Evolutionary conservation across 2,113 vertebrate species (phyloP).

Genomic region (Dicentrarchus labrax): DNA sequence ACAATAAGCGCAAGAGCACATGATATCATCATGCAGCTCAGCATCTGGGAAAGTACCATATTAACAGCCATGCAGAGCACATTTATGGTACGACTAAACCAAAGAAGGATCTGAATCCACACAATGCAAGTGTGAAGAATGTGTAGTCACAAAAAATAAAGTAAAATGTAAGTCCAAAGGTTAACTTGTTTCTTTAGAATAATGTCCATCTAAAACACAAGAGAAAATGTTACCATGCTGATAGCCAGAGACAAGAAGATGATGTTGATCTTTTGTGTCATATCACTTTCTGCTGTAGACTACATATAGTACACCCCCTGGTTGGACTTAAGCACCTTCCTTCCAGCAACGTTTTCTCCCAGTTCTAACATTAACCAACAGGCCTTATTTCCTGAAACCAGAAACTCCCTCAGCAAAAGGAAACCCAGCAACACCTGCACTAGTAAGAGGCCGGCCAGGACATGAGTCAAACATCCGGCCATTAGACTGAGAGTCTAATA

Average conservation of each 20-base stretch:
- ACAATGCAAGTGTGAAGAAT: slow-evolving; percentile 31
- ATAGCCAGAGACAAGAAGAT: slow-evolving; percentile 9
- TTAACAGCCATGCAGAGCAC: slow-evolving; percentile 42
- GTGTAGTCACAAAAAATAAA: not conserved
- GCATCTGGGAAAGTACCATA: slow-evolving; percentile 82
- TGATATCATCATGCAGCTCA: slow-evolving; percentile 78
- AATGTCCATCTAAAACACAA: not conserved
- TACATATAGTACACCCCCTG: slow-evolving; percentile 40
- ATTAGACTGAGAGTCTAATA: slow-evolving; percentile 63
- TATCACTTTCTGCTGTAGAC: slow-evolving; percentile 55
- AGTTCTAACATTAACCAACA: slow-evolving; percentile 83
- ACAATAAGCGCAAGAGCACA: slow-evolving; percentile 73
- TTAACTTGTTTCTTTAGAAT: not conserved
- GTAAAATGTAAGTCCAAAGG: slow-evolving; percentile 1
- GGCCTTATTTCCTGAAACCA: slow-evolving; percentile 85
- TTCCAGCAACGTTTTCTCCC: slow-evolving; percentile 78
- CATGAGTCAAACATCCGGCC: slow-evolving; percentile 71
- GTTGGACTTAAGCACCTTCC: slow-evolving; percentile 69
- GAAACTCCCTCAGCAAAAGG: slow-evolving; percentile 81
- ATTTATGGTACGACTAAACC: slow-evolving; percentile 43
- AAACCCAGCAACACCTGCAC: slow-evolving; percentile 82
- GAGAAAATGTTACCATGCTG: not conserved
- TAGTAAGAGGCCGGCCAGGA: slow-evolving; percentile 70
- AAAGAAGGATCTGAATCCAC: slow-evolving; percentile 41
- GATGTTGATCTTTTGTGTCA: slow-evolving; percentile 28